These are phyloP conservation scores for Antheraea mylitta DNA, from an alignment of 1,140 invertebrate genomes.

Conservation along the genomic window DNA sequence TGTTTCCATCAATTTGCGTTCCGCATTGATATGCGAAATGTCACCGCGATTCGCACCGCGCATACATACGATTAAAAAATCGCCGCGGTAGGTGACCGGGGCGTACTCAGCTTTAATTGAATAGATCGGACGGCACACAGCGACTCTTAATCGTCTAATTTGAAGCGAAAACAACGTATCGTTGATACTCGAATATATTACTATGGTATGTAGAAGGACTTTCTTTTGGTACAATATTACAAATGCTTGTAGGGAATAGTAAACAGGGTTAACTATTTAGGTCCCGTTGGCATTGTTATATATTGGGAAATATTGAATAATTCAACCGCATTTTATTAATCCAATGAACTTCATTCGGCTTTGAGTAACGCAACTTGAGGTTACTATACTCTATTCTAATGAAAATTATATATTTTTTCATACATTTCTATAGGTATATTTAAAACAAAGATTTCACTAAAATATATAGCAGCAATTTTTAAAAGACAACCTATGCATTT, in stretches of 20 bases:
- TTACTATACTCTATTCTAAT: too few species aligned
- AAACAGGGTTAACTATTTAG: constrained; percentile 41
- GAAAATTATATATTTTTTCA: too few species aligned
- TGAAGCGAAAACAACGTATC: constrained; percentile 72
- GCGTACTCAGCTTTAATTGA: constrained; percentile 71
- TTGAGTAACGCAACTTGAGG: too few species aligned
- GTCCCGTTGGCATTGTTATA: constrained; percentile 39
- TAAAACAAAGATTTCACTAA: too few species aligned
- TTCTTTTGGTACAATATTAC: constrained; percentile 72
- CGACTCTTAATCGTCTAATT: constrained; percentile 77
- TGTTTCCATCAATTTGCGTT: constrained; percentile 68
- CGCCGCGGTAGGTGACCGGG: constrained; percentile 68
- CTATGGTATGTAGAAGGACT: constrained; percentile 71
- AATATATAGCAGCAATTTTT: too few species aligned
- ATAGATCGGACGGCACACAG: constrained; percentile 65
- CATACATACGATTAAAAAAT: constrained; percentile 77
- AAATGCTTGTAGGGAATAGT: constrained; percentile 53
- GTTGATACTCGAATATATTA: constrained; percentile 68
- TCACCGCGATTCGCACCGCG: constrained; percentile 58
- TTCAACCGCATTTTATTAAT: constrained; percentile 12
- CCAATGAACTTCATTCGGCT: not conserved
- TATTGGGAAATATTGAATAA: constrained; percentile 25
- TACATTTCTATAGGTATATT: too few species aligned
- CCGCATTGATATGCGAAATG: constrained; percentile 75
- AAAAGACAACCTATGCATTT: too few species aligned